Percentiles rank a stretch among this genome's conserved stretches.
Evolutionary conservation across 2,797 vertebrate genomes (phyloP).

Genomic region (Avahi laniger): DNA sequence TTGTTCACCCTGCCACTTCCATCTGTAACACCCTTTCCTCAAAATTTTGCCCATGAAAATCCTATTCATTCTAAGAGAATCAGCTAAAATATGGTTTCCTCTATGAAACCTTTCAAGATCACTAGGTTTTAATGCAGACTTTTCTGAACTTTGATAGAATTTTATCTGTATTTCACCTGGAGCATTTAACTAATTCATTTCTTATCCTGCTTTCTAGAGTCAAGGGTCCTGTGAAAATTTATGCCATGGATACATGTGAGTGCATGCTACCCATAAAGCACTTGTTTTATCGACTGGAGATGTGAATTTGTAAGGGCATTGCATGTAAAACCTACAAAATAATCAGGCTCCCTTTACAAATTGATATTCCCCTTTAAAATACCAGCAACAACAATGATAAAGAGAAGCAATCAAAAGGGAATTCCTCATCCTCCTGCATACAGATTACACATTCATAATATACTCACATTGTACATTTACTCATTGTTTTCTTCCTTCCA

Average conservation of each 20-base stretch:
- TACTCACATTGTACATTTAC: background rate
- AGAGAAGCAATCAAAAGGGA: background rate
- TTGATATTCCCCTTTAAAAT: background rate
- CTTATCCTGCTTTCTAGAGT: background rate
- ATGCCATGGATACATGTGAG: background rate
- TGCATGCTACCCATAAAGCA: background rate
- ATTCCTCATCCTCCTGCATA: background rate
- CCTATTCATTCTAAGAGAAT: background rate
- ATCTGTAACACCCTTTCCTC: background rate
- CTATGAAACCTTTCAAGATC: slow-evolving; percentile 15
- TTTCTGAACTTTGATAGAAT: slow-evolving; percentile 5
- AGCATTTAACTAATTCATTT: slow-evolving; percentile 23
- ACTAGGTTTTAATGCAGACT: background rate
- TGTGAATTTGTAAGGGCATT: background rate
- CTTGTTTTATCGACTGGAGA: background rate
- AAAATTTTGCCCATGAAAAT: slow-evolving; percentile 30
- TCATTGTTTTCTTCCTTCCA: background rate
- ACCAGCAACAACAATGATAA: background rate
- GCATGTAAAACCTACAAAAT: background rate
- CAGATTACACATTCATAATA: background rate
- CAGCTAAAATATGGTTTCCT: slow-evolving; percentile 13
- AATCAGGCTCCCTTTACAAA: background rate
- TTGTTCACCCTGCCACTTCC: background rate
- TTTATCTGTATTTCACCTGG: background rate
- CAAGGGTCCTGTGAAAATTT: background rate